Evolutionary conservation across 2,888 invertebrate species (phyloP).

Genomic region (Meloe dianella): DNA sequence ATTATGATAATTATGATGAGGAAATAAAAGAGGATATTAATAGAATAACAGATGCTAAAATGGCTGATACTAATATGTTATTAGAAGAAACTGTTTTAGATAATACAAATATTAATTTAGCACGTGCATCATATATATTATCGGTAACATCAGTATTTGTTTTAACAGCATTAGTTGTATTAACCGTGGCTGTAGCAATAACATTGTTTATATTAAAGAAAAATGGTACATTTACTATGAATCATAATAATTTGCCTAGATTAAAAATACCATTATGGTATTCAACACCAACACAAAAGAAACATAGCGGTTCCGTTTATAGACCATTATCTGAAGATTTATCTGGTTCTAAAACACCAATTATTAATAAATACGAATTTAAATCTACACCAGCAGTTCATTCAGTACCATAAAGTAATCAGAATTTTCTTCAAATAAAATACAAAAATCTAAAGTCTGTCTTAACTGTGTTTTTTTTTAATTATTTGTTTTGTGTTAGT

Average conservation of each 20-base stretch:
- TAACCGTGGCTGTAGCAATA: constrained; percentile 60
- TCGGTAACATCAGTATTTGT: constrained; percentile 63
- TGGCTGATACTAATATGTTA: constrained; percentile 1
- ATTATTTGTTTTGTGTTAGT: constrained; percentile 22
- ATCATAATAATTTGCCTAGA: constrained; percentile 51
- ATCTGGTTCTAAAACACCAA: constrained; percentile 71
- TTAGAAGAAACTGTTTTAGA: constrained; percentile 28
- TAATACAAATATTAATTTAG: constrained; percentile 40
- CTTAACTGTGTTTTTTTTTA: constrained; percentile 22
- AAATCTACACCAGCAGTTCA: constrained; percentile 47
- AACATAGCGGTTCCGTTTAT: constrained; percentile 77
- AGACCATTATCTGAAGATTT: constrained; percentile 81
- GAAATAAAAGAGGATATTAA: constrained; percentile 36
- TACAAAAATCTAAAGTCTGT: constrained; percentile 19
- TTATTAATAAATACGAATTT: constrained; percentile 65
- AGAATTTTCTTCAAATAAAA: constrained; percentile 1
- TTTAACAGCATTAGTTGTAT: constrained; percentile 63
- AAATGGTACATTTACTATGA: constrained; percentile 48
- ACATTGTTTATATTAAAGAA: constrained; percentile 52
- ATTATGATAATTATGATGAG: constrained; percentile 53
- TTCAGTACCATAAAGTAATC: constrained; percentile 21
- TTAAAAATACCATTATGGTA: constrained; percentile 55
- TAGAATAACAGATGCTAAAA: constrained; percentile 19
- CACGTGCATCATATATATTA: constrained; percentile 48
- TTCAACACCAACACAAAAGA: constrained; percentile 62